Evolutionary conservation across 1,140 invertebrate genomes (phyloP), one percentile per base, ranked within the genome.

Genomic region (Oncopeltus fasciatus): DNA sequence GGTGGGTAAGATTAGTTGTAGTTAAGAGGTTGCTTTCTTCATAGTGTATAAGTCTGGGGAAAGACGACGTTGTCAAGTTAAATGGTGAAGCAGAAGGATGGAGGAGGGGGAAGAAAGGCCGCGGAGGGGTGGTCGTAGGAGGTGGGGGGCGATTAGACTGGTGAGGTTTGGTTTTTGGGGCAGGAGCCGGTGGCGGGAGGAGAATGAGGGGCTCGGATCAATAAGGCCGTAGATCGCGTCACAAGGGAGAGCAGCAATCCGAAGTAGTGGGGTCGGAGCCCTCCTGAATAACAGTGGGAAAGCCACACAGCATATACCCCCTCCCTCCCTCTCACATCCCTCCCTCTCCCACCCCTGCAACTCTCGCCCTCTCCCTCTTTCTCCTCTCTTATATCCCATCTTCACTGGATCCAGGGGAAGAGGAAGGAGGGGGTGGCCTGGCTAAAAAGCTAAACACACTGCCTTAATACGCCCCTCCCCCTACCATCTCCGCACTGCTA

Each of bases 381-480:
- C 47, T 18, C 75, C 73, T 74, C 72, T 73, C 74, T 70, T 66
- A 71, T 71, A 21, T 21, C 33, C 21, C 59, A 24, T 60, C 31
- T 29, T 43, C 33, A 20, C 56, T 27, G 16, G 2, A 24, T 57
- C 56, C 27, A n/a, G n/a, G n/a, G n/a, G n/a, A n/a, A n/a, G n/a
- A n/a, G n/a, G n/a, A n/a, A n/a, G n/a, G n/a, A n/a, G n/a, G n/a
- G n/a, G n/a, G n/a, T n/a, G 8, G 4, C 20, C 56, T 57, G 76
- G 75, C 74, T 76, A 75, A 75, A 75, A 72, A 75, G 75, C 75
- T 75, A 76, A 74, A 70, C 74, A 73, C 73, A 68, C 74, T 73
- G 74, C 74, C 74, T 76, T 74, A 75, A 71, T 69, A 67, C 73
- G 70, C 72, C 70, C 70, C 72, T 69, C 68, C 60, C 57, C 60